phyloP scores from a whole-genome alignment of 2,797 vertebrate genomes.

The Simalia tracyae region DNA sequence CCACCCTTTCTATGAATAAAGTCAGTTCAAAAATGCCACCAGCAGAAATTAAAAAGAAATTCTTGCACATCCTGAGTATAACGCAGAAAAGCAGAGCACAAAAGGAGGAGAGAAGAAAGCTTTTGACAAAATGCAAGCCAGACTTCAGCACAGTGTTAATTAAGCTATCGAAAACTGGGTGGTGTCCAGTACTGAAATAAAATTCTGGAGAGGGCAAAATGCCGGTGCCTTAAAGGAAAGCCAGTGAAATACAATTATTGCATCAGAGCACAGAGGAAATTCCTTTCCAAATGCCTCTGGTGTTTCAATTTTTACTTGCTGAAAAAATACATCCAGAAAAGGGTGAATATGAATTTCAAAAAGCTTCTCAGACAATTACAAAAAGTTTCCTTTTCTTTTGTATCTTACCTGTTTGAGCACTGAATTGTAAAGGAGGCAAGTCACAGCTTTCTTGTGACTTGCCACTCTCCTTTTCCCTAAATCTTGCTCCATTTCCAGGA shows the following conservation, averaged over 20 bases:
- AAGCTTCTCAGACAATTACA: neutral
- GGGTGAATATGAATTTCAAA: neutral
- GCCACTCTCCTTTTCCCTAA: conserved; percentile 61
- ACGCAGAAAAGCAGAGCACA: neutral
- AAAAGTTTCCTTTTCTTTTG: neutral
- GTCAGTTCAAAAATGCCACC: neutral
- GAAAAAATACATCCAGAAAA: conserved; percentile 24
- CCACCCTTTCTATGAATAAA: neutral
- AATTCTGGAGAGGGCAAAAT: neutral
- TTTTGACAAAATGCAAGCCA: neutral
- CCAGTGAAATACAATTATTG: neutral
- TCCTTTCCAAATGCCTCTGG: neutral
- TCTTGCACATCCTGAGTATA: neutral
- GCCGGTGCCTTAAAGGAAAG: neutral
- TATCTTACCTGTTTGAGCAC: conserved; percentile 72
- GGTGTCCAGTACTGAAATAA: neutral
- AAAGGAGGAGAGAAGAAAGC: neutral
- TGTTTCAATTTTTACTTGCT: conserved; percentile 12
- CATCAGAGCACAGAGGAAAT: neutral
- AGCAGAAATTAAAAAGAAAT: neutral
- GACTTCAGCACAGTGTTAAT: neutral
- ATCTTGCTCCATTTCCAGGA: conserved; percentile 73
- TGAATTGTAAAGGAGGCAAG: conserved; percentile 74
- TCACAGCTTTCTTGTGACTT: conserved; percentile 75
- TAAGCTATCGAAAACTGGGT: neutral